Conservation (phyloP, 2,113 vertebrate species). For the Chelonoidis abingdonii region DNA sequence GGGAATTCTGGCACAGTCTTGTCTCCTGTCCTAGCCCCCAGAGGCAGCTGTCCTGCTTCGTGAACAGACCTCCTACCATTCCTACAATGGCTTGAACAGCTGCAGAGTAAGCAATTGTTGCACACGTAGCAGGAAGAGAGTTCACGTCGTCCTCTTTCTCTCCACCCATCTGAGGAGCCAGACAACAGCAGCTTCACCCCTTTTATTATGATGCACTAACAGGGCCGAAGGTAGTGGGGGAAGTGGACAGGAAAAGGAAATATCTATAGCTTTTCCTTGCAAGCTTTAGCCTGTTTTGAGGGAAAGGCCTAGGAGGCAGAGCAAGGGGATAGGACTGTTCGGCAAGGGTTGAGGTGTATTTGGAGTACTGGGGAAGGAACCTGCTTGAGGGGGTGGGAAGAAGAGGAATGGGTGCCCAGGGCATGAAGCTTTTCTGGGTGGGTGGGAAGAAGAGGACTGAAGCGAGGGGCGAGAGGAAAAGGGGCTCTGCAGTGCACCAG, state of each 20-base stretch:
- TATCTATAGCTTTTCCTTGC: neutral
- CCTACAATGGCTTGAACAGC: neutral
- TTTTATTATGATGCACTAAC: neutral
- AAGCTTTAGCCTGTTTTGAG: neutral
- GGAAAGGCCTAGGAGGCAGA: neutral
- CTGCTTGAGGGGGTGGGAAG: neutral
- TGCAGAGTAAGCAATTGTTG: neutral
- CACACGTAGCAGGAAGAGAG: neutral
- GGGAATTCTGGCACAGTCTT: neutral
- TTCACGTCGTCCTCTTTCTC: neutral
- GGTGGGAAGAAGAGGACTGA: neutral
- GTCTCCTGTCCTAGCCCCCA: neutral
- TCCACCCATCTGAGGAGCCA: neutral
- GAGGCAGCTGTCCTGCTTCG: neutral
- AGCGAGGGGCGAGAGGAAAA: neutral
- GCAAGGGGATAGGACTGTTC: neutral
- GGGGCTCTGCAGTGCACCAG: neutral
- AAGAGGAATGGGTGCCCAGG: neutral
- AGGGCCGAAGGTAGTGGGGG: neutral
- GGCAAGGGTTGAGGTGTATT: neutral
- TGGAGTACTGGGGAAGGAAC: neutral
- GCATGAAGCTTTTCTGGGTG: neutral
- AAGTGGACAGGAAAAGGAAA: neutral
- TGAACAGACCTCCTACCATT: neutral
- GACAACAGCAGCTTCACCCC: neutral